Evolutionary conservation across 2,113 vertebrate genomes (phyloP).

Genomic region (Antidorcas marsupialis): DNA sequence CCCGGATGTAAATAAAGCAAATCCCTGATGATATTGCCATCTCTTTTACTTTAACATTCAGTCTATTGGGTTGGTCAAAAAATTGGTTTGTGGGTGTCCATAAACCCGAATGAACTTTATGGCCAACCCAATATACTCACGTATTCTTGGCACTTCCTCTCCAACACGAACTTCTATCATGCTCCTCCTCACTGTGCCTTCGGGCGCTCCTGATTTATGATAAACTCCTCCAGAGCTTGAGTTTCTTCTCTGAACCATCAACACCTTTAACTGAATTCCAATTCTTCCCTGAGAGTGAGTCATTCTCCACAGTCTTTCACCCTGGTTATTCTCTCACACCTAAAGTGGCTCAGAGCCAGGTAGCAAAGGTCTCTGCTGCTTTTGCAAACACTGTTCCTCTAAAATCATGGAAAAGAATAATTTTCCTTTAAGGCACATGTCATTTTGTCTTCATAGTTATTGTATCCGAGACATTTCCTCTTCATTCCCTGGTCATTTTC

Average conservation of each 20-base stretch:
- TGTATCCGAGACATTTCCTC: neutral
- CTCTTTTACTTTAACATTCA: neutral
- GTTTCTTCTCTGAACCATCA: neutral
- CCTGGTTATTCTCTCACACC: neutral
- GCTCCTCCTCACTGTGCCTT: neutral
- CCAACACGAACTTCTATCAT: neutral
- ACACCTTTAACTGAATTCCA: neutral
- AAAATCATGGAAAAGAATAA: neutral
- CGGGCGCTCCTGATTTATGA: neutral
- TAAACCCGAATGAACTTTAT: neutral
- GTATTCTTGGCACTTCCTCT: neutral
- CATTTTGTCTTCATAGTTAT: neutral
- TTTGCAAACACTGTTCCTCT: neutral
- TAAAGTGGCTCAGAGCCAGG: neutral
- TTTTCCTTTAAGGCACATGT: neutral
- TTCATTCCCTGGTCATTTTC: neutral
- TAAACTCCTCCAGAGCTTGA: neutral
- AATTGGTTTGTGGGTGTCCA: neutral
- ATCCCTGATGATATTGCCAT: neutral
- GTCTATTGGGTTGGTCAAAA: neutral
- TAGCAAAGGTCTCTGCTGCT: neutral
- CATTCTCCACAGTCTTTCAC: neutral
- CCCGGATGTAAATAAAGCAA: neutral
- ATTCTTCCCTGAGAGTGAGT: neutral
- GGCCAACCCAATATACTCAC: neutral